Conservation (phyloP, 2,797 vertebrate genomes). For the Chromis chromis region DNA sequence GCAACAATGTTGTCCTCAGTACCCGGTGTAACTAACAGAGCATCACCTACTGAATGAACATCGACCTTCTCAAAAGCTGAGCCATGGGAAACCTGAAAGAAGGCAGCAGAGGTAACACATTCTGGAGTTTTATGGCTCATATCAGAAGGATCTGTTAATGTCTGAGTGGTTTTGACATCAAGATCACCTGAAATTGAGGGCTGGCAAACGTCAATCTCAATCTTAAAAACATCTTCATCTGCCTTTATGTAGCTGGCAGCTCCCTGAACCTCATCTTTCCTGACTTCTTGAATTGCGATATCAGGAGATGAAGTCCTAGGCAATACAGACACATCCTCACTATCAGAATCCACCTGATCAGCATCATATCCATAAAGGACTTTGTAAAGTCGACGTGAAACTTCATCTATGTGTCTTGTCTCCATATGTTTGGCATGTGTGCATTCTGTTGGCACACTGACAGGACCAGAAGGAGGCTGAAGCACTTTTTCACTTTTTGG, state of each 20-base stretch:
- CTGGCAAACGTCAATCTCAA: slow-evolving; percentile 40
- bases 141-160: slow-evolving; percentile 24
- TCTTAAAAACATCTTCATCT: slow-evolving; percentile 30
- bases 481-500: slow-evolving; percentile 28
- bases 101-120: slow-evolving; percentile 13
- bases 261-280: slow-evolving; percentile 34
- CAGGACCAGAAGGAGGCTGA: slow-evolving; percentile 7
- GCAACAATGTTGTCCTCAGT: slow-evolving; percentile 14
- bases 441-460: slow-evolving; percentile 10
- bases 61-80: slow-evolving; percentile 43
- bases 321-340: slow-evolving; percentile 31
- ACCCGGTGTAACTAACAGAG: slow-evolving; percentile 10
- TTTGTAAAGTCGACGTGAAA: slow-evolving; percentile 78
- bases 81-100: slow-evolving; percentile 69
- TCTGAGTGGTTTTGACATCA: slow-evolving; percentile 37
- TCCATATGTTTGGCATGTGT: slow-evolving; percentile 16
- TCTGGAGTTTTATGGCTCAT: slow-evolving; percentile 18
- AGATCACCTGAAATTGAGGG: slow-evolving; percentile 26
- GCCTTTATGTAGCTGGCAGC: slow-evolving; percentile 6
- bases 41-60: slow-evolving; percentile 28
- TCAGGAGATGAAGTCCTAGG: slow-evolving; percentile 13
- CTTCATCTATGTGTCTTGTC: slow-evolving; percentile 72
- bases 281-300: slow-evolving; percentile 37
- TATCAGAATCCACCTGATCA: slow-evolving; percentile 44
- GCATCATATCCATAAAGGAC: slow-evolving; percentile 76